Evolutionary conservation across 2,888 invertebrate species (phyloP).

Genomic region (Nomada fucata): DNA sequence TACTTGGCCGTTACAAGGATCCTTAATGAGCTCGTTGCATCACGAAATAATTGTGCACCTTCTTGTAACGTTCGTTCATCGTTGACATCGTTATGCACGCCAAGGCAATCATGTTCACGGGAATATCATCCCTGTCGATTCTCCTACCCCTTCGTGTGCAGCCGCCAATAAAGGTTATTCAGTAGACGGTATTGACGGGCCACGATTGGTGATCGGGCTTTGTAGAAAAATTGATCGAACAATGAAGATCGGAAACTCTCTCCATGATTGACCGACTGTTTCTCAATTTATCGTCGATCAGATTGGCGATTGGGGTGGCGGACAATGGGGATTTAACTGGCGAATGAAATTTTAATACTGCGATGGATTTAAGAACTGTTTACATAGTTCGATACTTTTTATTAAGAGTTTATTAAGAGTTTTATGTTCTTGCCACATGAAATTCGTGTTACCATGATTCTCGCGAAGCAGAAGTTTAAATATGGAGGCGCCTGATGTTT

Average conservation of each 20-base stretch:
- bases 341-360: not conserved
- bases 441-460: not conserved
- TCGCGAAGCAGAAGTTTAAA: too few species aligned
- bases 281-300: constrained; percentile 1
- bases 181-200: constrained; percentile 16
- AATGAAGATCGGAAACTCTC: not conserved
- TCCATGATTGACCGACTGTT: not conserved
- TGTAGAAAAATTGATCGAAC: constrained; percentile 7
- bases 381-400: not conserved
- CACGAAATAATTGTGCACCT: constrained; percentile 65
- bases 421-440: not conserved
- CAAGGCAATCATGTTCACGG: constrained; percentile 35
- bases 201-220: not conserved
- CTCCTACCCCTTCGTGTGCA: not conserved
- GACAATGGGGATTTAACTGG: not conserved
- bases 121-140: not conserved
- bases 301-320: not conserved
- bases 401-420: too few species aligned
- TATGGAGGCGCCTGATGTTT: too few species aligned
- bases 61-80: constrained; percentile 49
- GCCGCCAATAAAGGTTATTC: constrained; percentile 24
- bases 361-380: not conserved
- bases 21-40: constrained; percentile 69
- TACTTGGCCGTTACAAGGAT: constrained; percentile 28
- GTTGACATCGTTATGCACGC: constrained; percentile 59